These are phyloP conservation scores for Sebastes fasciatus DNA, from an alignment of 2,113 vertebrate genomes.

Conservation along the genomic window DNA sequence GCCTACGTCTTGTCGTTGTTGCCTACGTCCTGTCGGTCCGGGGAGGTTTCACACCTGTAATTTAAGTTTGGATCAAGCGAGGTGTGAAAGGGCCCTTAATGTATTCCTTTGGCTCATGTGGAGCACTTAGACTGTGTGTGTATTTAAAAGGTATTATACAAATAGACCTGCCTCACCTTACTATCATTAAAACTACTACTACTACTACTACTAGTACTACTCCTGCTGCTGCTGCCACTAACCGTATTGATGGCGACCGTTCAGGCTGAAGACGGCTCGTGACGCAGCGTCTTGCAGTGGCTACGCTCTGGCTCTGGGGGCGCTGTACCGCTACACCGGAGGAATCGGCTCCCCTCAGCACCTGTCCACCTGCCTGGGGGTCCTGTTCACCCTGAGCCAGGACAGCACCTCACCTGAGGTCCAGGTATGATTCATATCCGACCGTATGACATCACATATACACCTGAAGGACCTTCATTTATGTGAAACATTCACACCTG, in stretches of 20 bases:
- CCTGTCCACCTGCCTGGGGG: slow-evolving; percentile 90
- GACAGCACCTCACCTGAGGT: slow-evolving; percentile 96
- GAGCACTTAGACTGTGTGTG: background rate
- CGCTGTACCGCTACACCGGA: slow-evolving; percentile 90
- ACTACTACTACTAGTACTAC: background rate
- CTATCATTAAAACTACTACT: background rate
- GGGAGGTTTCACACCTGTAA: too few species aligned
- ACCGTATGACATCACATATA: too few species aligned
- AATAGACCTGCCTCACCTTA: background rate
- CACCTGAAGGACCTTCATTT: too few species aligned
- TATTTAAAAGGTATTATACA: background rate
- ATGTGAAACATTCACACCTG: background rate
- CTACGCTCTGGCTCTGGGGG: slow-evolving; percentile 90
- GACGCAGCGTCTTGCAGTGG: slow-evolving; percentile 92
- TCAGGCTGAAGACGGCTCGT: slow-evolving; percentile 90
- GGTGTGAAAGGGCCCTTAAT: too few species aligned
- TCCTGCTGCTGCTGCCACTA: background rate
- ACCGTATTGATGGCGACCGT: background rate
- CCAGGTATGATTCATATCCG: slow-evolving; percentile 82
- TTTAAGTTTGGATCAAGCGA: too few species aligned
- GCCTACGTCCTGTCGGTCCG: too few species aligned
- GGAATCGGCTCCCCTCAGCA: slow-evolving; percentile 90
- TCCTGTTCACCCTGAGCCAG: slow-evolving; percentile 94
- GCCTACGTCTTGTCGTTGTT: too few species aligned
- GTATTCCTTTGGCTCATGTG: background rate